phyloP scores from a whole-genome alignment of 1,140 invertebrate genomes.

The Bradysia coprophila region DNA sequence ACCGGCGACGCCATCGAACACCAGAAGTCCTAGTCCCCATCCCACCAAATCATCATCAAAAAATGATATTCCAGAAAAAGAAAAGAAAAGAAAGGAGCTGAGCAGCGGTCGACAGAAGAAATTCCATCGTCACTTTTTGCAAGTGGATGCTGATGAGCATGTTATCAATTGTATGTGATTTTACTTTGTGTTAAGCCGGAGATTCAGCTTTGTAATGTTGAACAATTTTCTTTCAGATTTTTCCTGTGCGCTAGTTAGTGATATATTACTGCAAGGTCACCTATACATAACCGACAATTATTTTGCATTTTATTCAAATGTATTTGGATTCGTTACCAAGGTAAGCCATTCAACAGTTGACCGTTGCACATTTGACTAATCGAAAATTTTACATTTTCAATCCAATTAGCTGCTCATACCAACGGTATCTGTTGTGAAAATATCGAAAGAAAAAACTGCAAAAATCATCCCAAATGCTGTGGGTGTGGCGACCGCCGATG shows the following conservation, averaged over 20 bases:
- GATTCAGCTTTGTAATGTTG: too few relatives aligned
- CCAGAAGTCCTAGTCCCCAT: slow-evolving; percentile 7
- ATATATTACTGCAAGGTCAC: slow-evolving; percentile 82
- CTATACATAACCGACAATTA: slow-evolving; percentile 85
- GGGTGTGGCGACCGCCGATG: slow-evolving; percentile 61
- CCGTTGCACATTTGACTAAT: background rate
- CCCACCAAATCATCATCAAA: slow-evolving; percentile 17
- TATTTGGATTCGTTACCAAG: slow-evolving; percentile 83
- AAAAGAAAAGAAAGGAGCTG: slow-evolving; percentile 31
- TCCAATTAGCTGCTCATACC: slow-evolving; percentile 55
- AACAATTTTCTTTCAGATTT: slow-evolving; percentile 58
- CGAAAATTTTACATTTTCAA: background rate
- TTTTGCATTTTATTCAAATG: slow-evolving; percentile 90
- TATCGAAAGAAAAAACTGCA: slow-evolving; percentile 81
- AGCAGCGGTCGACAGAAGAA: slow-evolving; percentile 52
- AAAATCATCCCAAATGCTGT: slow-evolving; percentile 82
- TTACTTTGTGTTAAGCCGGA: too few relatives aligned
- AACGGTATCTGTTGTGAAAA: slow-evolving; percentile 56
- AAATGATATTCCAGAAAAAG: slow-evolving; percentile 19
- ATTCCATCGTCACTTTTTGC: slow-evolving; percentile 51
- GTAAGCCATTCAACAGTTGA: slow-evolving; percentile 27
- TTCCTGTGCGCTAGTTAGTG: slow-evolving; percentile 77
- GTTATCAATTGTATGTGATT: slow-evolving; percentile 57
- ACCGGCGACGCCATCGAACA: slow-evolving; percentile 23
- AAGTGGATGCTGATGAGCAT: slow-evolving; percentile 52